phyloP scores from a whole-genome alignment of 1,140 invertebrate genomes.

The Habropoda laboriosa region DNA sequence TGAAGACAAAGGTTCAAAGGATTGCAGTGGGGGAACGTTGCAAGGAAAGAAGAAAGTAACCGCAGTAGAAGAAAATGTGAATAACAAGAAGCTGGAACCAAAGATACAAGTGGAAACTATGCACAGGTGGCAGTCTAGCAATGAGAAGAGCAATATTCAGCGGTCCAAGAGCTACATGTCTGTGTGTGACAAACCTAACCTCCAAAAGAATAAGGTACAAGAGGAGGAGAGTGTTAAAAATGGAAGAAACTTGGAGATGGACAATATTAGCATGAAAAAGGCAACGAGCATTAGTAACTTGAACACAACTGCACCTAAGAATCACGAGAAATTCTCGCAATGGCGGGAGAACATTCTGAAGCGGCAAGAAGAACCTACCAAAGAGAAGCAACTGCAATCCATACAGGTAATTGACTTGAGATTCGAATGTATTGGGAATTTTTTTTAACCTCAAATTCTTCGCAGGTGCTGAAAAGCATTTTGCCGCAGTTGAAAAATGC shows the following conservation, averaged over 20 bases:
- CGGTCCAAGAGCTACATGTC: constrained; percentile 78
- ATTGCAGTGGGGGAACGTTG: not conserved
- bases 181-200: constrained; percentile 69
- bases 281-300: constrained; percentile 63
- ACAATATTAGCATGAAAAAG: constrained; percentile 45
- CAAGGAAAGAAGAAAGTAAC: not conserved
- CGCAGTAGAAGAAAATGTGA: not conserved
- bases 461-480: constrained; percentile 80
- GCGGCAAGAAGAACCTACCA: constrained; percentile 70
- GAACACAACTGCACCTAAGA: constrained; percentile 43
- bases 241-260: not conserved
- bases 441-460: not conserved
- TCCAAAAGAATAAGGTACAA: constrained; percentile 51
- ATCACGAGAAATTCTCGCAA: constrained; percentile 75
- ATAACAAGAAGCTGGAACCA: constrained; percentile 24
- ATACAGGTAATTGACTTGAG: constrained; percentile 67
- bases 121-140: constrained; percentile 44
- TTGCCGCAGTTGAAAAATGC: constrained; percentile 80
- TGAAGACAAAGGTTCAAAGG: constrained; percentile 31
- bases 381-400: constrained; percentile 76
- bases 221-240: constrained; percentile 36
- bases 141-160: constrained; percentile 66
- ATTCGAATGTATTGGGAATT: too few relatives aligned
- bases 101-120: constrained; percentile 39
- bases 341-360: constrained; percentile 77